These are phyloP conservation scores for Penaeus vannamei DNA, from an alignment of 1,140 invertebrate genomes.

Conservation along the genomic window DNA sequence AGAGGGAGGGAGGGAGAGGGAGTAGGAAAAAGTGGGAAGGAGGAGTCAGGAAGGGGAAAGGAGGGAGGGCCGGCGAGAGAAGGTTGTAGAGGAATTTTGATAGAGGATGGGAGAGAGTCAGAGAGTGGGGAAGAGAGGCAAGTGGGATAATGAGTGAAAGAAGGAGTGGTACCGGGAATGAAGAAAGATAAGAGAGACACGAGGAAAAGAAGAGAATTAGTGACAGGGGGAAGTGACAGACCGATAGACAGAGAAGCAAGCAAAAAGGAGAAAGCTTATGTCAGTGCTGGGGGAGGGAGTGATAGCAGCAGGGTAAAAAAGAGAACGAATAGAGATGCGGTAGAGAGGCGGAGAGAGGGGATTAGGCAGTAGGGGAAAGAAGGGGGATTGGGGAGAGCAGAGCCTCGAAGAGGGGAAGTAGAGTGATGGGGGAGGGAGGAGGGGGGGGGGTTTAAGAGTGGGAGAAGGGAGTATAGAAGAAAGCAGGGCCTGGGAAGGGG, in stretches of 20 bases:
- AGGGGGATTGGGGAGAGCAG: not conserved
- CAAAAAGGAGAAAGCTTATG: not conserved
- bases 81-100: too few species aligned
- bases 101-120: not conserved
- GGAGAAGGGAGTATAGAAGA: not conserved
- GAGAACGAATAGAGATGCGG: not conserved
- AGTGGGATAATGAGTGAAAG: too few species aligned
- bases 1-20: too few species aligned
- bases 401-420: not conserved
- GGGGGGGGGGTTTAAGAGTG: not conserved
- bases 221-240: not conserved
- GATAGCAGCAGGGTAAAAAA: too few species aligned
- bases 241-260: not conserved
- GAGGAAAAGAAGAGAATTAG: not conserved
- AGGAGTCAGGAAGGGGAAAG: too few species aligned
- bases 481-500: not conserved
- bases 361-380: too few species aligned
- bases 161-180: too few species aligned
- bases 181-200: not conserved
- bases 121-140: not conserved
- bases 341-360: too few species aligned
- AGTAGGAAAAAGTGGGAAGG: too few species aligned
- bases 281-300: not conserved
- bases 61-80: too few species aligned
- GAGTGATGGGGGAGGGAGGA: not conserved